Evolutionary conservation across 37 sponge, comb jelly and placozoan genomes (phyloP), one percentile per base, ranked within the genome.

Genomic region (Chondrilla cf. caribensis): DNA sequence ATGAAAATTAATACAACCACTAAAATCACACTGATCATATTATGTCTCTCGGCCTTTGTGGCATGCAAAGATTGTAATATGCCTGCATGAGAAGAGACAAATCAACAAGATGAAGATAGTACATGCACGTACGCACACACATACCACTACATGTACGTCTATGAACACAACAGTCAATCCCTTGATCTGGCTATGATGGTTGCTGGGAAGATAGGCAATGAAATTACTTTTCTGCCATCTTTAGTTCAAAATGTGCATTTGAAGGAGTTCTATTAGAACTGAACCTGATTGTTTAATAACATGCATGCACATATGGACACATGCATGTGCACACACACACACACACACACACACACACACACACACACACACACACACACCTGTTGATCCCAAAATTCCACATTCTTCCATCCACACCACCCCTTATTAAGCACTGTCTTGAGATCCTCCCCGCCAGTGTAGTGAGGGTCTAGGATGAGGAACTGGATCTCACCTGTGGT

Each of bases 391-490:
- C 99, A 98, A 82, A 98, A 98, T 38, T 81, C 85, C 11, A 87
- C 76, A 32, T 79, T 40, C 80, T 96, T 98, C 99, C 99, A 98
- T 1, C 91, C 91, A 71, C 99, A 98, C 97, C 99, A 93, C 8
- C 93, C 97, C 86, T 89, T 91, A 57, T 85, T 87, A 14, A 80
- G 43, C n/a, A 98, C 86, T 33, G 86, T 84, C 67, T 80, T 87
- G 21, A 98, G 29, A 47, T 98, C 97, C 19, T 98, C 99, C 31
- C 40, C 70, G 7, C 95, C 99, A 79, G 90, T 94, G 90, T 98
- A 98, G 79, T 98, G 99, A 21, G 99, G 99, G 47, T 98, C 99
- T 8, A 98, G 88, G 19, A 98, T 88, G 44, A 98, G 86, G 64
- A 94, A 94, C 91, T 82, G 44, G 7, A 90, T 82, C 11, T 90